These are phyloP conservation scores for Hemitrygon akajei DNA, from an alignment of 2,797 vertebrate genomes.

Conservation along the genomic window DNA sequence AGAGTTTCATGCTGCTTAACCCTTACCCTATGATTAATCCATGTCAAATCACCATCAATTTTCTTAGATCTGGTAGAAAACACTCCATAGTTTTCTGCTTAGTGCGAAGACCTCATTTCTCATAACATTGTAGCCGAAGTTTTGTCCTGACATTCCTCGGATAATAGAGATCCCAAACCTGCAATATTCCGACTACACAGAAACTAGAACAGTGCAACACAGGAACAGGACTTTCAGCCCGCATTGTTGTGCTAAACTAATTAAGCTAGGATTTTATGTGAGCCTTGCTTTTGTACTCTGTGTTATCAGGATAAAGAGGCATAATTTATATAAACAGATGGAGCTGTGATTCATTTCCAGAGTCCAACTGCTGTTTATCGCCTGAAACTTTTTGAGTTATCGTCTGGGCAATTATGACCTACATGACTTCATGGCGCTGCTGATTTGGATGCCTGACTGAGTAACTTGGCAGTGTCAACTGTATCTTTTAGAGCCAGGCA, in stretches of 20 bases:
- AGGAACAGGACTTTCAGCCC: too few relatives aligned
- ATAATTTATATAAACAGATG: neutral
- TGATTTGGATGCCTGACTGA: neutral
- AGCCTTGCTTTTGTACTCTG: neutral
- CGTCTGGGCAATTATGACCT: neutral
- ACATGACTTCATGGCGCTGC: neutral
- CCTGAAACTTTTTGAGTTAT: neutral
- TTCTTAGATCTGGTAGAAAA: neutral
- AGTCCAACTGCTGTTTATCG: neutral
- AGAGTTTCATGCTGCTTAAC: too few relatives aligned
- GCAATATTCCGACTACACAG: neutral
- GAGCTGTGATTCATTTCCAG: conserved; percentile 11
- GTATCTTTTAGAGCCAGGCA: neutral
- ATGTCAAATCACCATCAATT: neutral
- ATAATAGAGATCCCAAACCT: neutral
- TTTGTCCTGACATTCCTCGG: neutral
- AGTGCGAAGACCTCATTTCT: neutral
- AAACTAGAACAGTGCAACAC: too few relatives aligned
- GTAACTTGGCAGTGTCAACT: neutral
- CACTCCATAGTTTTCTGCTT: neutral
- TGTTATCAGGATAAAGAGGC: neutral
- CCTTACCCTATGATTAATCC: too few relatives aligned
- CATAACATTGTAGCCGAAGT: neutral
- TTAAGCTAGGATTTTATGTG: neutral
- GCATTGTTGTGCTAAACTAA: too few relatives aligned